phyloP scores from a whole-genome alignment of 2,113 vertebrate genomes.

The Macquaria ambigua region DNA sequence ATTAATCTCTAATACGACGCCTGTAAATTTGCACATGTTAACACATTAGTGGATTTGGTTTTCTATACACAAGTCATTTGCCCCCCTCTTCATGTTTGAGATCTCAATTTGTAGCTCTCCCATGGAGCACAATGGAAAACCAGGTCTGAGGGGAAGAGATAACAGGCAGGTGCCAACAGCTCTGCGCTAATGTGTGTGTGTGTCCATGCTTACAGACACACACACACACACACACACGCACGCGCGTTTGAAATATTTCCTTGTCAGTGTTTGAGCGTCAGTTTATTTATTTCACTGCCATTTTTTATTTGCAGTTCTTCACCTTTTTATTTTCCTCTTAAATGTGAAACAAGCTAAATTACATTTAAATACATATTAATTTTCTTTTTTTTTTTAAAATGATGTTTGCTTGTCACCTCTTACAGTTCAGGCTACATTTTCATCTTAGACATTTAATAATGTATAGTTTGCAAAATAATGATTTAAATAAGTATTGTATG shows the following conservation, averaged over 20 bases:
- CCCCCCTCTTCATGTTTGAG: slow-evolving; percentile 80
- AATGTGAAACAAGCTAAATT: background rate
- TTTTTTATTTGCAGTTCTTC: slow-evolving; percentile 3
- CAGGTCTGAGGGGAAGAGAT: slow-evolving; percentile 79
- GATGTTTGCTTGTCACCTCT: no score
- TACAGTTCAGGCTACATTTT: background rate
- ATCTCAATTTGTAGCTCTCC: slow-evolving; percentile 84
- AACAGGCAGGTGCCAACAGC: slow-evolving; percentile 82
- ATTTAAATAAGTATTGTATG: slow-evolving; percentile 17
- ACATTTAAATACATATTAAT: background rate
- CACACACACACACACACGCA: slow-evolving; percentile 9
- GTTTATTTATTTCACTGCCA: slow-evolving; percentile 28
- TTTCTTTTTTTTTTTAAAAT: background rate
- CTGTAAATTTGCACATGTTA: slow-evolving; percentile 74
- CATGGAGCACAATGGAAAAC: slow-evolving; percentile 79
- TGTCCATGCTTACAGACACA: background rate
- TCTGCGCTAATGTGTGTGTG: slow-evolving; percentile 40
- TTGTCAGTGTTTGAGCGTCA: background rate
- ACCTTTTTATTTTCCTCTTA: background rate
- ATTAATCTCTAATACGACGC: slow-evolving; percentile 69
- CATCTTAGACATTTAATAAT: background rate
- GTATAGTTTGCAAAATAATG: slow-evolving; percentile 12
- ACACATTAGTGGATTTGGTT: slow-evolving; percentile 76
- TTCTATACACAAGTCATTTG: slow-evolving; percentile 74
- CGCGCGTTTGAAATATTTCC: background rate